Conservation (phyloP, 2,797 vertebrate genomes). For the Myotis findleyi region DNA sequence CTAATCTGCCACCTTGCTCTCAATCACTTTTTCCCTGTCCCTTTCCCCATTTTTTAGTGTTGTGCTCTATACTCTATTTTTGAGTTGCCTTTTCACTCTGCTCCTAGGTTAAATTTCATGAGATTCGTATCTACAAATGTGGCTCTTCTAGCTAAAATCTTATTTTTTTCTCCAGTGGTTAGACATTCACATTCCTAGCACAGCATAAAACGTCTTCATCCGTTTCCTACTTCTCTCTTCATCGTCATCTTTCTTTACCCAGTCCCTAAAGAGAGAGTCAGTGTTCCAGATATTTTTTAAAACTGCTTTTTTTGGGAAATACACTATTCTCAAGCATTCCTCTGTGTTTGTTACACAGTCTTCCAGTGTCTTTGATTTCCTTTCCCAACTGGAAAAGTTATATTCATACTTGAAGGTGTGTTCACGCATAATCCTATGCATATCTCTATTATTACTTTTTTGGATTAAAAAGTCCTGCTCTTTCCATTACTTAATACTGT, state of each 20-base stretch:
- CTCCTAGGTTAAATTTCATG: background rate
- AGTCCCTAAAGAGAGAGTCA: background rate
- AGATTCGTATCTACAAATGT: background rate
- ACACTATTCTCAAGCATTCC: background rate
- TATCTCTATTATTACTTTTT: background rate
- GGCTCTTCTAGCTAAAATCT: background rate
- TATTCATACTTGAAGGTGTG: background rate
- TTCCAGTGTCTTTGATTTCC: background rate
- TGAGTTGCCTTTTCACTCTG: background rate
- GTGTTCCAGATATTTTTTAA: background rate
- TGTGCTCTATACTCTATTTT: background rate
- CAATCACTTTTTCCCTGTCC: background rate
- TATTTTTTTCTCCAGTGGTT: background rate
- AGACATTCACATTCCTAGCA: background rate
- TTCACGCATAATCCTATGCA: background rate
- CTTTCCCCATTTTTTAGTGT: background rate
- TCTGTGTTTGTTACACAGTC: background rate
- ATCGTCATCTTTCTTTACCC: background rate
- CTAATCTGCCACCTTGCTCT: background rate
- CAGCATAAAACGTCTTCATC: background rate
- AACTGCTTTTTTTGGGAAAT: background rate
- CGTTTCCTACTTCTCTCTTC: background rate
- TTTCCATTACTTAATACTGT: background rate
- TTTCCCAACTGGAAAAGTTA: background rate
- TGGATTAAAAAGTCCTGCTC: background rate